Conservation (phyloP, 1,140 invertebrate genomes). For the Subanguina moxae region DNA sequence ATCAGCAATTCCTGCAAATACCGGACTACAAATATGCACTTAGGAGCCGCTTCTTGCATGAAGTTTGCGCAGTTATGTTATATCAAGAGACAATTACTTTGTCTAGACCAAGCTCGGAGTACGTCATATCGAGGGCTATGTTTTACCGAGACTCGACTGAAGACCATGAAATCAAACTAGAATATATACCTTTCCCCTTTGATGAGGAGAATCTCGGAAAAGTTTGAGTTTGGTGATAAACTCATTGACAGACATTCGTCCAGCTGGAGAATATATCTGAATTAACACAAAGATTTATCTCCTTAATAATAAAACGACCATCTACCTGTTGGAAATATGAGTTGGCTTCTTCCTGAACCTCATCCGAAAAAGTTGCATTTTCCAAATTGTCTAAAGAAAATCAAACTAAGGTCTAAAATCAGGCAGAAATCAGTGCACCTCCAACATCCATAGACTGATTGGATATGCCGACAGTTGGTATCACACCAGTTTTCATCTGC, state of each 20-base stretch:
- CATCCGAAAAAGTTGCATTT: conserved; percentile 37
- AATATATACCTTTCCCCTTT: conserved; percentile 34
- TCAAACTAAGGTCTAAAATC: not conserved
- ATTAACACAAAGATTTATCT: conserved; percentile 14
- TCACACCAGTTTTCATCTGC: too few relatives aligned
- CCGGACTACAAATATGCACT: not conserved
- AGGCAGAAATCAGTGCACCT: too few relatives aligned
- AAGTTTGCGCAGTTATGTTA: too few relatives aligned
- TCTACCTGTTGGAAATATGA: conserved; percentile 42
- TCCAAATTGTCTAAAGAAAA: conserved; percentile 36
- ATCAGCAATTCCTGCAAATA: conserved; percentile 73
- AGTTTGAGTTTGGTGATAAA: conserved; percentile 42
- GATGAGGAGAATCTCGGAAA: conserved; percentile 24
- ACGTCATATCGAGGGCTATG: too few relatives aligned
- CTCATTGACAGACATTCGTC: conserved; percentile 40
- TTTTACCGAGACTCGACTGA: too few relatives aligned
- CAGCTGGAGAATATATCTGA: conserved; percentile 43
- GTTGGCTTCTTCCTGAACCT: conserved; percentile 46
- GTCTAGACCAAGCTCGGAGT: too few relatives aligned
- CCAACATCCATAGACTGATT: too few relatives aligned
- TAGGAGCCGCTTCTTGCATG: too few relatives aligned
- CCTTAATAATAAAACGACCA: too few relatives aligned
- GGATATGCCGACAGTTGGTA: too few relatives aligned
- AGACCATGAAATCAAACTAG: conserved; percentile 3
- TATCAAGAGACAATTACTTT: too few relatives aligned